phyloP scores from a whole-genome alignment of 2,797 vertebrate genomes.

The Microhierax caerulescens region DNA sequence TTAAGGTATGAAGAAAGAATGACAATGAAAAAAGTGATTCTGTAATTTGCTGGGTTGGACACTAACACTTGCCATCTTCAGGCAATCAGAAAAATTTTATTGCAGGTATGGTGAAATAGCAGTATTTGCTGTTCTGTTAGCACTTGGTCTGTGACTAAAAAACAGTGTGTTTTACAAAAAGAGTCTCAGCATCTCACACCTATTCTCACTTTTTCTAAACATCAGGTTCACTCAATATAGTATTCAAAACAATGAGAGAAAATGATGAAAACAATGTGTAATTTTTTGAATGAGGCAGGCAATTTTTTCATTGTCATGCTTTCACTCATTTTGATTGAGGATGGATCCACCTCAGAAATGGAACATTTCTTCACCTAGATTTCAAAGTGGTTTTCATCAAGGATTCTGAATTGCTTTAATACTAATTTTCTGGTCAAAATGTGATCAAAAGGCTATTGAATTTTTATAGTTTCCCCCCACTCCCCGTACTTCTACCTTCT shows the following conservation, averaged over 20 bases:
- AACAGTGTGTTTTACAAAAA: background rate
- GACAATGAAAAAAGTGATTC: background rate
- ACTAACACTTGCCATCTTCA: background rate
- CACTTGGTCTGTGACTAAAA: background rate
- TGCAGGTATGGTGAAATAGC: background rate
- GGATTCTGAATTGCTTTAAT: background rate
- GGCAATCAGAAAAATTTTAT: background rate
- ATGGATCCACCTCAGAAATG: background rate
- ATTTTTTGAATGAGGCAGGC: background rate
- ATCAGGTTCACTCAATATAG: background rate
- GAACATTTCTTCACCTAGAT: background rate
- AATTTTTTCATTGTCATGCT: background rate
- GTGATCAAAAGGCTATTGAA: background rate
- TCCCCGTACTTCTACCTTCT: background rate
- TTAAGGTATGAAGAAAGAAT: background rate
- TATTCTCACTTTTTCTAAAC: background rate
- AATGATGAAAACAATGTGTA: background rate
- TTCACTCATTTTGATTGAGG: background rate
- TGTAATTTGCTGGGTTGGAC: background rate
- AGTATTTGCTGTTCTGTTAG: background rate
- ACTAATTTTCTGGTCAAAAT: background rate
- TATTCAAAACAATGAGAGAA: background rate
- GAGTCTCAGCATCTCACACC: background rate
- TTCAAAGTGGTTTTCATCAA: background rate
- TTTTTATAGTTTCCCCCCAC: background rate